Evolutionary conservation across 2,113 vertebrate genomes (phyloP), one percentile per base, ranked within the genome.

Genomic region (Plotosus lineatus): DNA sequence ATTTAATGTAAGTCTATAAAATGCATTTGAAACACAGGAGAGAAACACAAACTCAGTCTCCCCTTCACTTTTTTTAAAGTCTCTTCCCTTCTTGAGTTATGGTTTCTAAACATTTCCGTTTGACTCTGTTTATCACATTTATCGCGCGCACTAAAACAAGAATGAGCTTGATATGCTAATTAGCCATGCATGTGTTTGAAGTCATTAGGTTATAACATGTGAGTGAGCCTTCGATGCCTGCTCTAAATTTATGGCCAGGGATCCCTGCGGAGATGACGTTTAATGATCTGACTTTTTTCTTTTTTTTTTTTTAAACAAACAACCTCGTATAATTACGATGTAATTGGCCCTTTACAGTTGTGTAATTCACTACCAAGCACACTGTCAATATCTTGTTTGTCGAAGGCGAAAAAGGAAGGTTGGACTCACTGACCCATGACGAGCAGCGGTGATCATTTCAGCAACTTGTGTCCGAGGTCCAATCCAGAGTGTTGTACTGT

Each of bases 331-430:
- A 92, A 92, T 90, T 88, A 89, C 90, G 85, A 84, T 38, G 80
- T 91, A 93, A 93, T 93, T 93, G 92, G 90, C 85, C 89, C 87
- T 92, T 92, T 93, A 92, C 89, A 90, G 90, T 90, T 82, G 72
- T 87, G 87, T 93, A 93, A 92, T 91, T 93, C 92, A 91, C 91
- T 77, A 87, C 89, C 90, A 91, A 92, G 90, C 90, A 88, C 90
- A 85, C 89, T 92, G 92, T 93, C 90, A 90, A 91, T 92, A 91
- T 91, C 89, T 90, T 89, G 91, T 90, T 89, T 92, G 91, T 93
- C 89, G 90, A 89, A 89, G 90, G 90, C 82, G 87, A 90, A 87
- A n/a, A 91, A 86, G 80, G 86, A 90, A 91, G 90, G 89, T 90
- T 88, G 89, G 89, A 90, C 88, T 89, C 80, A 63, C 86, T 92